Base-by-base conservation (phyloP, 2,113 vertebrate genomes). In the Dolichotis patagonum region DNA sequence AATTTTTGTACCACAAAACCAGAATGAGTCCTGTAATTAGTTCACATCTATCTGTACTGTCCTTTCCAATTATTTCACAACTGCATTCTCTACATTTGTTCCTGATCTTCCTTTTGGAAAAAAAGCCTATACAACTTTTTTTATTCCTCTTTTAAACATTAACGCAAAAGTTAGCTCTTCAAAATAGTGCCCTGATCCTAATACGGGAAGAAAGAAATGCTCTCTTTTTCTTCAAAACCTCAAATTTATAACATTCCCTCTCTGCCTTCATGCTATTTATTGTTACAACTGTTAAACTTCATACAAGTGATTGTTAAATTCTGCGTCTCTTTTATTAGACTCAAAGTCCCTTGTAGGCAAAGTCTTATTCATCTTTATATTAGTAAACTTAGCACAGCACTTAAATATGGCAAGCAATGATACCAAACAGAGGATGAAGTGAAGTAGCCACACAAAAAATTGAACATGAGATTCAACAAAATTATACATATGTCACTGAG, bases 41-140 rank as follows among this genome's bases (percentile, higher is more conserved):
- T 22, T 67, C 69, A 85, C 52, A 88, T 46, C 20, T 73, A 54
- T 10, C 46, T 54, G 49, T 1, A 67, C 63, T 14, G 67, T 88
- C 19, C 32, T 77, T 85, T 88, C 58, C 78, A 89, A 63, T 96
- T 85, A 85, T 88, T 88, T 69, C 46, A 32, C 77, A 77, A 41
- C 52, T 41, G 11, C 5, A 13, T 0, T 46, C 60, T 95, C 43
- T 95, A 8, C 13, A 43, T 22, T 71, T 46, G 19, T 78, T 6
- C 38, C 35, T 46, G 88, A 8, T 84, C 26, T 38, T 82, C 14
- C 49, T 54, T 38, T 35, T 7, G 19, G 73, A 20, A 28, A 91
- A 35, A 65, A 83, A 38, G 56, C 17, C 41, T 62, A 11, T 41
- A 5, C 17, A 9, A 38, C 3, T 95, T 83, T 80, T 13, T 84